phyloP scores from a whole-genome alignment of 2,113 vertebrate genomes.

The Atlantisia rogersi region DNA sequence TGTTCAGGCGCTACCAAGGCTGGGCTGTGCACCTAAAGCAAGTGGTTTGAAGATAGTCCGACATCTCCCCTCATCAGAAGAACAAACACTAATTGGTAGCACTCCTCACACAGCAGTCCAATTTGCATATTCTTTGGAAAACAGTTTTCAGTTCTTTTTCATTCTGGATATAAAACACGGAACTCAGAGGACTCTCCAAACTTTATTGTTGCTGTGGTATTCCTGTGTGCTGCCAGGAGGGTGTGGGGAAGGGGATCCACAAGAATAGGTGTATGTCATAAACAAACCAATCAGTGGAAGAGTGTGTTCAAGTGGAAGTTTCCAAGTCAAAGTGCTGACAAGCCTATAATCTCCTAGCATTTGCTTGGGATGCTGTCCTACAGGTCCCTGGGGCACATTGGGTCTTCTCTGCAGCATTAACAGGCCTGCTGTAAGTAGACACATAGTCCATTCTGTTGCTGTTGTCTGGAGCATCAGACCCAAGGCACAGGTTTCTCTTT shows the following conservation, averaged over 20 bases:
- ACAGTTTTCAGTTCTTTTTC: not conserved
- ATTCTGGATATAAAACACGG: not conserved
- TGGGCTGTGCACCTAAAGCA: not conserved
- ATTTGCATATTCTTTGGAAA: not conserved
- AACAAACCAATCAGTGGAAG: not conserved
- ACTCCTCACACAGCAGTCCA: fast-evolving
- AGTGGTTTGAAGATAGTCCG: not conserved
- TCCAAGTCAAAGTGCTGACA: not conserved
- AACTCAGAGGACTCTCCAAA: not conserved
- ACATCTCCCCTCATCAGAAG: not conserved
- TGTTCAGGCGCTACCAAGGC: not conserved
- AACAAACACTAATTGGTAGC: not conserved
- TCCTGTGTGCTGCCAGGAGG: not conserved
- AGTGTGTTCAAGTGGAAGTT: not conserved
- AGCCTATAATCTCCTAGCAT: not conserved
- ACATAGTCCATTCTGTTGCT: fast-evolving
- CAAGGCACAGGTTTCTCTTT: not conserved
- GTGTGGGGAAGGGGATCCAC: not conserved
- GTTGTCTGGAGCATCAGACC: not conserved
- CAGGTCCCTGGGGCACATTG: not conserved
- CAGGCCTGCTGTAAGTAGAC: not conserved
- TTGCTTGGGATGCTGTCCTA: not conserved
- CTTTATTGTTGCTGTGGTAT: not conserved
- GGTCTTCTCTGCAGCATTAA: not conserved
- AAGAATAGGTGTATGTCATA: not conserved